Evolutionary conservation across 2,113 vertebrate species (phyloP).

Genomic region (Coturnix japonica): DNA sequence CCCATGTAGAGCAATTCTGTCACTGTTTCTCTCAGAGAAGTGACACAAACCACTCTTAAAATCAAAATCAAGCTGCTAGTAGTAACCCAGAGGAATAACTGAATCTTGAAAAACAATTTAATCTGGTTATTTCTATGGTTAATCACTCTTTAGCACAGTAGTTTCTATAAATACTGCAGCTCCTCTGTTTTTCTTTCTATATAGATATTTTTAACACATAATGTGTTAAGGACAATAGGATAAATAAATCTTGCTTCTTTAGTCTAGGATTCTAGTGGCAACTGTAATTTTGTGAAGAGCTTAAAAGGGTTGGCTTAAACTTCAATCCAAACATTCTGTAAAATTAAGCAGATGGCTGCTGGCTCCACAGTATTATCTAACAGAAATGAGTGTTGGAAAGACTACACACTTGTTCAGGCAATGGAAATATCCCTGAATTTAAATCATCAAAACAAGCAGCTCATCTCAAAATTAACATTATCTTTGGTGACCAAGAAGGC

Average conservation of each 20-base stretch:
- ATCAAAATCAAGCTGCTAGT: neutral
- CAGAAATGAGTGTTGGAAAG: slow-evolving; percentile 50
- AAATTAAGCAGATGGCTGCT: slow-evolving; percentile 72
- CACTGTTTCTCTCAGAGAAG: neutral
- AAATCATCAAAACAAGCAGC: slow-evolving; percentile 7
- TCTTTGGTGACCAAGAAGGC: neutral
- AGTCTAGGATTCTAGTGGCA: neutral
- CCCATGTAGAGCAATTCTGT: neutral
- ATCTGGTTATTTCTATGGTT: neutral
- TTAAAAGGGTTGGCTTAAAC: slow-evolving; percentile 58
- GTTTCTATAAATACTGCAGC: neutral
- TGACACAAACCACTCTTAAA: neutral
- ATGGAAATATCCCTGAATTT: slow-evolving; percentile 50
- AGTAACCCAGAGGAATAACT: neutral
- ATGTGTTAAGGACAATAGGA: neutral
- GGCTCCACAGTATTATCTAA: slow-evolving; percentile 49
- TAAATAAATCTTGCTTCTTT: neutral
- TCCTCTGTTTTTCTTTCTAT: neutral
- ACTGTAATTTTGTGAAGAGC: slow-evolving; percentile 4
- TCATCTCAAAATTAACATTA: slow-evolving; percentile 24
- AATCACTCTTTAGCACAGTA: neutral
- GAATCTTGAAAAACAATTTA: neutral
- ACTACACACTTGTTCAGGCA: slow-evolving; percentile 14
- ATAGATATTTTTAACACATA: neutral
- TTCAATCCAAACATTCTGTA: slow-evolving; percentile 54